phyloP scores from a whole-genome alignment of 37 sponge, comb jelly and placozoan genomes.

The Amphimedon queenslandica region DNA sequence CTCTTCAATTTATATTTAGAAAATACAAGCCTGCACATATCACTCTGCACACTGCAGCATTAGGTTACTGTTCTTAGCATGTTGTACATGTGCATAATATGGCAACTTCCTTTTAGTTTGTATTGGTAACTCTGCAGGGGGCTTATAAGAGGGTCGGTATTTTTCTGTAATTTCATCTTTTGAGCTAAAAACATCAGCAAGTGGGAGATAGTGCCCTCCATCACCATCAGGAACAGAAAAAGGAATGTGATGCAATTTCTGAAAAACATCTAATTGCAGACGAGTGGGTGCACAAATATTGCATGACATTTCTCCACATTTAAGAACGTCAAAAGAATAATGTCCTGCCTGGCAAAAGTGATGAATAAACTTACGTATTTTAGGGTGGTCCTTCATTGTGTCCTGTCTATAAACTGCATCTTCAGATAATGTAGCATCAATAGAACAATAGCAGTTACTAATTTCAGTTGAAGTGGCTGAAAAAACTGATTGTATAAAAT shows the following conservation, averaged over 20 bases:
- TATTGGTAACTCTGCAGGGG: not conserved
- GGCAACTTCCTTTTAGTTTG: not conserved
- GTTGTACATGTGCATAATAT: conserved; percentile 39
- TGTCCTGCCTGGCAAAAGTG: conserved; percentile 34
- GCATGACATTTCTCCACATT: conserved; percentile 26
- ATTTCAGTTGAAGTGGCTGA: conserved; percentile 13
- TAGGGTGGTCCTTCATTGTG: not conserved
- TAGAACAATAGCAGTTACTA: conserved; percentile 2
- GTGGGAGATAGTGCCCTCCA: conserved; percentile 21
- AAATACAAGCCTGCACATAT: conserved; percentile 31
- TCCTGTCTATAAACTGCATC: not conserved
- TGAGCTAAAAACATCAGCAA: conserved; percentile 17
- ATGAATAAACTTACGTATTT: conserved; percentile 13
- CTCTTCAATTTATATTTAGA: conserved; percentile 23
- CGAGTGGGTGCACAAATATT: conserved; percentile 25
- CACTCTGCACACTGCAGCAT: conserved; percentile 45
- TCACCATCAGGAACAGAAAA: conserved; percentile 16
- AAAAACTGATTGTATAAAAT: not conserved
- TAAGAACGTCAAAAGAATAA: conserved; percentile 37
- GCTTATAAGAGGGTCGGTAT: conserved; percentile 2
- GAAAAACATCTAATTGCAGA: conserved; percentile 7
- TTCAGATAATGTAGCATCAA: conserved; percentile 3
- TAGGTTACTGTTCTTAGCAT: conserved; percentile 33
- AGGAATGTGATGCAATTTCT: conserved; percentile 9
- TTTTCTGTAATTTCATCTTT: conserved; percentile 18